A percentile compares a stretch with the other conserved stretches of the same genome.
Conservation (phyloP, 2,888 invertebrate species). For the Nymphalis c-album region DNA sequence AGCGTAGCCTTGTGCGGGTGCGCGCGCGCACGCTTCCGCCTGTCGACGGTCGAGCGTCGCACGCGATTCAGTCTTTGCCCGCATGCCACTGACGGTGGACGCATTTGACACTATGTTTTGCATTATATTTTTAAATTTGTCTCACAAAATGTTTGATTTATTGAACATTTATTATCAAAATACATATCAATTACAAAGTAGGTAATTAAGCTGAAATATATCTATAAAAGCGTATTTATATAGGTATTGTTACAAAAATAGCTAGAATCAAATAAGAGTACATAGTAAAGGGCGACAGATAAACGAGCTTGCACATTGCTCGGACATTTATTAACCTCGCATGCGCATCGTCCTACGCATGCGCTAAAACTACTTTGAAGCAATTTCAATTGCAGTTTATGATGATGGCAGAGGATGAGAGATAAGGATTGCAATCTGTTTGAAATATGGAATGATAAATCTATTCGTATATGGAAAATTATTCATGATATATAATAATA, state of each 20-base stretch:
- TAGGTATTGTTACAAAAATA: slow-evolving; percentile 2
- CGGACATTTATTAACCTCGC: slow-evolving; percentile 23
- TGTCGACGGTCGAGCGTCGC: slow-evolving; percentile 62
- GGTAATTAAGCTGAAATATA: no score
- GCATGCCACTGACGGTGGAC: slow-evolving; percentile 52
- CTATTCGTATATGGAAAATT: slow-evolving; percentile 8
- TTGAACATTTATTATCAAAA: no score
- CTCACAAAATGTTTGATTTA: not conserved
- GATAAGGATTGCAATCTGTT: slow-evolving; percentile 12
- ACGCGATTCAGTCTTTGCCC: slow-evolving; percentile 45
- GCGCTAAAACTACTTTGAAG: slow-evolving; percentile 25
- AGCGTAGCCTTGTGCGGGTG: slow-evolving; percentile 80
- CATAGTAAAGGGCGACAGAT: slow-evolving; percentile 19
- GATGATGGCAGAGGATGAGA: slow-evolving; percentile 19
- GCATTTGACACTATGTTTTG: slow-evolving; percentile 31
- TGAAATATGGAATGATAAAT: slow-evolving; percentile 10
- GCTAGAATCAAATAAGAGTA: slow-evolving; percentile 3
- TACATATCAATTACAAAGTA: no score
- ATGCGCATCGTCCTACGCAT: slow-evolving; percentile 25
- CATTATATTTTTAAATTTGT: not conserved
- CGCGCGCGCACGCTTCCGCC: slow-evolving; percentile 75
- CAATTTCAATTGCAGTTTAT: slow-evolving; percentile 28
- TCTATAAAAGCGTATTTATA: not conserved
- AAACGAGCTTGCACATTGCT: slow-evolving; percentile 16
- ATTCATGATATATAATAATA: slow-evolving; percentile 3